Percentiles rank a stretch among this genome's conserved stretches.
Evolutionary conservation across 2,888 invertebrate genomes (phyloP).

Genomic region (Coleophora flavipennella): DNA sequence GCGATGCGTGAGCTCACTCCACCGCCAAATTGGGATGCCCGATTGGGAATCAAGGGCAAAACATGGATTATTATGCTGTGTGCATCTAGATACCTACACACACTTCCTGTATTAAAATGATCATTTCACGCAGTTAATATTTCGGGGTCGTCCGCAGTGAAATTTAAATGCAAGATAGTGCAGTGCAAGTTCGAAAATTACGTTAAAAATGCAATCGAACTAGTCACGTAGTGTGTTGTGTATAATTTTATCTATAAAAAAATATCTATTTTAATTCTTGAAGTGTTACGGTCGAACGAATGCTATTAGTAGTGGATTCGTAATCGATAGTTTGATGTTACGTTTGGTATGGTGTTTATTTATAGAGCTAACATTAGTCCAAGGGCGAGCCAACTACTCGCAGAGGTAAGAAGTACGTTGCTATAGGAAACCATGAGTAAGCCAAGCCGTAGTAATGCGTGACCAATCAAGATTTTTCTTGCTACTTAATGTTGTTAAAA

Average conservation of each 20-base stretch:
- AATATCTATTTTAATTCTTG: constrained; percentile 16
- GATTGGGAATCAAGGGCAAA: constrained; percentile 67
- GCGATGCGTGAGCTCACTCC: constrained; percentile 42
- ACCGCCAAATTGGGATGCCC: constrained; percentile 53
- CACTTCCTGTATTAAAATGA: constrained; percentile 52
- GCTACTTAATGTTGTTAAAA: constrained; percentile 11
- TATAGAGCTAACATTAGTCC: constrained; percentile 21
- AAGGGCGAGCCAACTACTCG: constrained; percentile 6
- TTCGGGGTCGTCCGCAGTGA: constrained; percentile 34
- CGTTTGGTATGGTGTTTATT: constrained; percentile 11
- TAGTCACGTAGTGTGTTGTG: not conserved
- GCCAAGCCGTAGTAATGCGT: constrained; percentile 30
- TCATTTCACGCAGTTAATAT: constrained; percentile 56
- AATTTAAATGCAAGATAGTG: constrained; percentile 15
- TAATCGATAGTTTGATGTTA: constrained; percentile 36
- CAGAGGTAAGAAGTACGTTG: too few species aligned
- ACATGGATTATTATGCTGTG: constrained; percentile 56
- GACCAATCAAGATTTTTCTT: constrained; percentile 27
- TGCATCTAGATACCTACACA: constrained; percentile 19
- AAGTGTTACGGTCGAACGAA: constrained; percentile 27
- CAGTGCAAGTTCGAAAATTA: not conserved
- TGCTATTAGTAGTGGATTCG: constrained; percentile 20
- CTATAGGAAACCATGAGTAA: too few species aligned
- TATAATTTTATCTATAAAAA: not conserved
- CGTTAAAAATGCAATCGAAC: too few species aligned